Evolutionary conservation across 2,888 invertebrate genomes (phyloP), one percentile per base, ranked within the genome.

Genomic region (Heliconius ismenius): DNA sequence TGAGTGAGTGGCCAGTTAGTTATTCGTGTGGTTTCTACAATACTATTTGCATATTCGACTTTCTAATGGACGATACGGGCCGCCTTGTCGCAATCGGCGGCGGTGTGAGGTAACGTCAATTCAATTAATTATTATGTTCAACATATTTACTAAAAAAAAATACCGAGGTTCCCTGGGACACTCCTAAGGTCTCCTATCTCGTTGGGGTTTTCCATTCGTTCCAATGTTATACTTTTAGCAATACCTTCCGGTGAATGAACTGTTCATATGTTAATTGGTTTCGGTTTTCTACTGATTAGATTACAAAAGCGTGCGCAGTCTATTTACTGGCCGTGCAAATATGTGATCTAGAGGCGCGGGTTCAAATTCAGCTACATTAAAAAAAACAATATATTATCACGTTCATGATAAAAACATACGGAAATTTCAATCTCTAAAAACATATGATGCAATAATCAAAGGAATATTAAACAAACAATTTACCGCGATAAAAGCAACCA

Each of bases 41-140:
- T 92, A 93, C 91, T 92, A 94, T 94, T 94, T 94, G 94, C 94
- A 94, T 94, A 93, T 93, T 93, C 91, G 92, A 94, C 93, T 93
- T 94, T 94, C 94, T 94, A 94, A 94, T 93, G 93, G 93, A 91
- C 93, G 92, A 92, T 92, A 90, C 90, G 92, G 93, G 90, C 87
- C 89, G 88, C 91, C 91, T 93, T 92, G 93, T 92, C 92, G 93
- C 93, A 93, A 93, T 92, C 89, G 90, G 88, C 89, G 87, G 86
- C 86, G 84, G 85, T 86, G 91, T 93, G 92, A 93, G 93, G 93
- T 94, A 93, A 94, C 92, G 90, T 87, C 89, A 88, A 92, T 91
- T 92, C 88, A 90, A 92, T 92, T 92, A 92, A 93, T 92, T 92
- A 91, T 90, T 43, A 89, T 86, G 84, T 84, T 72, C 72, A 65